Conservation (phyloP, 2,888 invertebrate species). For the Tiliacea aurago region DNA sequence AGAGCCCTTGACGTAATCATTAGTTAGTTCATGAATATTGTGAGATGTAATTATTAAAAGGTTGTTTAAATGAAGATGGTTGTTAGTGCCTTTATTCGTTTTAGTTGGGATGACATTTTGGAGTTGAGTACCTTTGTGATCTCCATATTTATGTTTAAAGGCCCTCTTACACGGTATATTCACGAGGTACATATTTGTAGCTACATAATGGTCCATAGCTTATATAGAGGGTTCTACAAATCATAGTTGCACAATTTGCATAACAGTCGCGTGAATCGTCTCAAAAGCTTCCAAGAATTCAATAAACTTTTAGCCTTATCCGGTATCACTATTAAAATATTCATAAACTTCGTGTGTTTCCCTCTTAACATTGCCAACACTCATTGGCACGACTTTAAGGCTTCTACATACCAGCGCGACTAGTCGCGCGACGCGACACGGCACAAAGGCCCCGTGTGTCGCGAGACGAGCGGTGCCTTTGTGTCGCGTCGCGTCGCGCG, state of each 20-base stretch:
- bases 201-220: background rate
- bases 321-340: slow-evolving; percentile 39
- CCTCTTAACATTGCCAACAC: slow-evolving; percentile 50
- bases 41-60: slow-evolving; percentile 38
- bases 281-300: slow-evolving; percentile 50
- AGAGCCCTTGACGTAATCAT: slow-evolving; percentile 53
- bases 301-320: slow-evolving; percentile 45
- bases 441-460: too few species aligned
- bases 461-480: too few species aligned
- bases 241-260: slow-evolving; percentile 29
- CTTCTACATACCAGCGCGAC: too few species aligned
- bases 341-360: slow-evolving; percentile 42
- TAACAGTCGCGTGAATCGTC: slow-evolving; percentile 48
- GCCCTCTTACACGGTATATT: background rate
- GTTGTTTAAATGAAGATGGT: slow-evolving; percentile 32
- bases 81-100: slow-evolving; percentile 15
- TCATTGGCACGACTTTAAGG: slow-evolving; percentile 57
- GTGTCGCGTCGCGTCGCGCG: too few species aligned
- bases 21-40: slow-evolving; percentile 46
- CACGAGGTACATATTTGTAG: background rate
- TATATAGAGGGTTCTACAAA: background rate
- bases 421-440: too few species aligned
- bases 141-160: slow-evolving; percentile 16
- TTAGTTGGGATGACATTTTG: slow-evolving; percentile 42
- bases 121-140: slow-evolving; percentile 17